Base-by-base conservation (phyloP, 2,797 vertebrate genomes). In the Anabas testudineus region DNA sequence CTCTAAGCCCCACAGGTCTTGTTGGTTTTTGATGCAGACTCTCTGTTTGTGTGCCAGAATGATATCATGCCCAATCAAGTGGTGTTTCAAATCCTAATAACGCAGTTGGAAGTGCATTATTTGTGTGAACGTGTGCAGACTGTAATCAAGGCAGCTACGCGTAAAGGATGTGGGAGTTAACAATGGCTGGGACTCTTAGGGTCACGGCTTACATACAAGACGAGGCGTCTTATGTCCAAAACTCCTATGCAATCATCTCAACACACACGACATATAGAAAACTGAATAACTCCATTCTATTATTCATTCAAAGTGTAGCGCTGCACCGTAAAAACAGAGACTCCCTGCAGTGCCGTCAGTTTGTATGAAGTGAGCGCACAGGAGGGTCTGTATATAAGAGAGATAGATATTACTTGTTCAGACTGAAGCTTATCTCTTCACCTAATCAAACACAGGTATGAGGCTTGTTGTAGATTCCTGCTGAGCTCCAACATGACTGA, bases 11-110 rank as follows among this genome's bases (percentile, higher is more conserved):
- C 87, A 85, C 71, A 82, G 71, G 87, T 90, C 88, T 88, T 78
- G 76, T 85, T 87, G 87, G 80, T 86, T 92, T 92, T 88, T 90
- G 87, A 92, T 90, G 84, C 84, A 65, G 81, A 83, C 76, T 81
- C 87, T 93, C 87, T 93, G 92, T 92, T 91, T 91, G 89, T 88
- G 88, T 86, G 90, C 89, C 91, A 91, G 91, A 91, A 90, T 87
- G 90, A 93, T 92, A 92, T 94, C 91, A 91, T 81, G 87, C 87
- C 90, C 90, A 94, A 94, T 94, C 92, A 92, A 93, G 92, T 91
- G 90, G 88, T 88, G 92, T 94, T 93, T 94, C 89, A 92, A 89
- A 93, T 92, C 91, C 90, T 93, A 93, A 93, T 93, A 93, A 93
- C 88, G 84, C 91, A 83, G 92, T 89, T 94, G 93, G 92, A 94